A percentile compares a stretch with the other conserved stretches of the same genome.
Conservation (phyloP, 2,888 invertebrate genomes). For the Julus scandinavius region DNA sequence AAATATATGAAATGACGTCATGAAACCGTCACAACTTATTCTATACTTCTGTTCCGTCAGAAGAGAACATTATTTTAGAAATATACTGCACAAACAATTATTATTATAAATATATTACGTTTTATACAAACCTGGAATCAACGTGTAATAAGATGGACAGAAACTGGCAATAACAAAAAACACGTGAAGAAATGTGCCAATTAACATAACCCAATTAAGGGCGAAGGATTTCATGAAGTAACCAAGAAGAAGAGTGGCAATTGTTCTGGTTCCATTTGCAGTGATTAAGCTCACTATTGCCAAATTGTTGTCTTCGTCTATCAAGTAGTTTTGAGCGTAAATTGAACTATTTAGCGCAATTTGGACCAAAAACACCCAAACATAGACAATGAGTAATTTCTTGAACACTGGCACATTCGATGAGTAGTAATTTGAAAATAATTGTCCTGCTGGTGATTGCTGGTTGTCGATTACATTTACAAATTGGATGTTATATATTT, state of each 20-base stretch:
- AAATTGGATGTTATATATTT: constrained; percentile 43
- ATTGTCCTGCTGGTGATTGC: background rate
- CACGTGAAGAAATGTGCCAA: constrained; percentile 40
- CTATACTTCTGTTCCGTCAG: too few species aligned
- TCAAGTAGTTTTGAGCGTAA: constrained; percentile 45
- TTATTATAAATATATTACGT: background rate
- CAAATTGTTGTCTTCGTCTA: constrained; percentile 41
- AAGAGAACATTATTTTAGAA: too few species aligned
- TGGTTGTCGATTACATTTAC: background rate
- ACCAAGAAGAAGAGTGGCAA: constrained; percentile 25
- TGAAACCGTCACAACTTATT: too few species aligned
- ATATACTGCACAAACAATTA: background rate
- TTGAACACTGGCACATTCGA: constrained; percentile 43
- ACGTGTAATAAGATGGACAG: constrained; percentile 17
- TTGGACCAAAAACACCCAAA: constrained; percentile 39
- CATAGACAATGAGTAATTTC: constrained; percentile 31
- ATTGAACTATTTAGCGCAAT: constrained; percentile 42
- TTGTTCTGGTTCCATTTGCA: constrained; percentile 20
- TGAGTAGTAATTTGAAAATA: background rate
- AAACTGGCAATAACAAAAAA: constrained; percentile 50
- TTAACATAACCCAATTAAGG: constrained; percentile 47
- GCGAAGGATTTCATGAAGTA: constrained; percentile 17
- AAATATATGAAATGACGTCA: too few species aligned
- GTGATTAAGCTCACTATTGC: constrained; percentile 28
- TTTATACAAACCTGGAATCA: constrained; percentile 42